Evolutionary conservation across 30 jellyfish, hydroid and myxozoan species (phyloP), one percentile per base, ranked within the genome.

Genomic region (Aurelia sp.): DNA sequence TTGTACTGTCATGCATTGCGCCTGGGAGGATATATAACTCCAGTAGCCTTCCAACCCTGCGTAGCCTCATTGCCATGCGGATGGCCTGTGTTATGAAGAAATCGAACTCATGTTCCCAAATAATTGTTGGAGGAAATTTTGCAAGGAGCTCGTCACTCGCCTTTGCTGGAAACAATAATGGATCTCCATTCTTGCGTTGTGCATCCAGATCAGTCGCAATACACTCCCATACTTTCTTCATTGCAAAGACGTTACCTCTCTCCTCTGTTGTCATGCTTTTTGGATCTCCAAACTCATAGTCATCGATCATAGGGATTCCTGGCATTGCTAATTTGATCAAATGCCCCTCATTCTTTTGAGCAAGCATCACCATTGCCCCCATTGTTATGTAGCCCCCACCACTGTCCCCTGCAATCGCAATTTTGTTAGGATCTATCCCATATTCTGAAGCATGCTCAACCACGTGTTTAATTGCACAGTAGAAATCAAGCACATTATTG

Each of bases 241-340:
- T 66, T 18, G 5, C 63, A 27, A 15, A 27, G n/a, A 18, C 53
- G 27, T 20, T 10, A 20, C 13, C 72, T 63, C 82, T 65, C 33
- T 80, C 90, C 69, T 80, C 82, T 41, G 9, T 41, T 13, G 90
- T 80, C 90, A 80, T 80, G 27, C 82, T 65, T 48, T 44, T 61
- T 40, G 75, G 62, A 47, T 80, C 90, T n/a, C 82, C 90, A 50
- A 80, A 80, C 7, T 19, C 47, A 30, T 63, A 80, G 33, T 80
- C 90, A 80, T 80, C 90, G n/a, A 80, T 53, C 90, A 80, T 80
- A 5, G 90, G 88, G 21, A 77, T 60, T 30, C 47, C 51, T 18
- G 68, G 68, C 0, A 77, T 55, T 3, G 88, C 88, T 18, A 77
- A 31, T 44, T 63, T 51, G 0, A 48, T 38, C 50, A 38, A 38